phyloP scores from a whole-genome alignment of 2,113 vertebrate genomes.

The Anarhynchus alexandrinus region DNA sequence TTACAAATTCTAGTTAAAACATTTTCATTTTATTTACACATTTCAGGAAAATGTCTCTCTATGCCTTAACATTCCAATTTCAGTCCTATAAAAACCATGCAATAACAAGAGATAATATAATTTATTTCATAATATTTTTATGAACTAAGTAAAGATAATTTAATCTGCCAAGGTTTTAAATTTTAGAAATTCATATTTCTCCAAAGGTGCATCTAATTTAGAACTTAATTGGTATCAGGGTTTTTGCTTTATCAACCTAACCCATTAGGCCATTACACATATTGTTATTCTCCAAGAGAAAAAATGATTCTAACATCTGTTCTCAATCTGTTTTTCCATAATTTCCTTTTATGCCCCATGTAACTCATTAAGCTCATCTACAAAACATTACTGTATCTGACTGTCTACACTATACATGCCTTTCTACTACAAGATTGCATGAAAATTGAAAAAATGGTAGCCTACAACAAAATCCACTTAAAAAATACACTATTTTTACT shows the following conservation, averaged over 20 bases:
- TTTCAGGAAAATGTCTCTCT: not conserved
- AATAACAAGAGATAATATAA: not conserved
- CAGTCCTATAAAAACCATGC: not conserved
- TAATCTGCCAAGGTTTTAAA: not conserved
- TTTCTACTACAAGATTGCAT: not conserved
- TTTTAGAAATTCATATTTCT: not conserved
- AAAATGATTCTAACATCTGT: slow-evolving; percentile 10
- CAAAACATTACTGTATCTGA: not conserved
- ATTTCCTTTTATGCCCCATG: slow-evolving; percentile 28
- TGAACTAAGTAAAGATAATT: not conserved
- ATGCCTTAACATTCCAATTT: not conserved
- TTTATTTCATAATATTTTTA: not conserved
- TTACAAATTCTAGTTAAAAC: not conserved
- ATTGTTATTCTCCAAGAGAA: not conserved
- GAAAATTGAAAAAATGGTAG: not conserved
- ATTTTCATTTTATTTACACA: not conserved
- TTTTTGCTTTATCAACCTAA: slow-evolving; percentile 4
- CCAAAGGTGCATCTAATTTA: not conserved
- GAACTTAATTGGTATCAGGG: not conserved
- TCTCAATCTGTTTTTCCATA: not conserved
- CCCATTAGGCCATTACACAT: not conserved
- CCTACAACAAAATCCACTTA: not conserved
- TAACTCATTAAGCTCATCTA: slow-evolving; percentile 18
- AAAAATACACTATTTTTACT: not conserved
- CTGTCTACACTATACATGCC: not conserved